Evolutionary conservation across 2,888 invertebrate species (phyloP), one percentile per base, ranked within the genome.

Genomic region (Oxyteleia sp.): DNA sequence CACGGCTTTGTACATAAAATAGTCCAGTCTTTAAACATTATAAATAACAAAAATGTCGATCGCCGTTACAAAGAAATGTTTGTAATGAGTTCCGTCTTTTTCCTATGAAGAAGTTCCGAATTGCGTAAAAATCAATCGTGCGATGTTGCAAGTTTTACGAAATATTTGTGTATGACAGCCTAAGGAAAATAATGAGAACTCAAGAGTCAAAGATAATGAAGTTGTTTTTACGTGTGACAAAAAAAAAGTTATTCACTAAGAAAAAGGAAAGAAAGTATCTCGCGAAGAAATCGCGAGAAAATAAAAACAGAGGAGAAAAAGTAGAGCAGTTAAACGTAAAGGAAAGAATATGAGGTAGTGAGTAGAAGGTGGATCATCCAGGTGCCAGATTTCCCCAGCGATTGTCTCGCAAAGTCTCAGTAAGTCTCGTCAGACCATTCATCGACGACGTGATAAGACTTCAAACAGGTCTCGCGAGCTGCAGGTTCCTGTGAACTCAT

Each of bases 401-500:
- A 92, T 93, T 93, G 92, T 92, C 91, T 92, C 90, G 90, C 89
- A 89, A 89, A 89, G 89, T 90, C 91, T 89, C 89, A 87, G 87
- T 86, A 87, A 90, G 91, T 90, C 91, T 91, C 92, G 93, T 92
- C 92, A 91, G 91, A 88, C 92, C 91, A 92, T 93, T 92, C 92
- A 93, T 92, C 91, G 92, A 81, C 91, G 90, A 93, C 92, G 92
- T 93, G 93, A 90, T 90, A 88, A 87, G 92, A 93, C 92, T 93
- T 84, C 82, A 84, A 82, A 84, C 84, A 74, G 82, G 82, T 79
- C 82, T 84, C 61, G 82, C 84, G 79, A 81, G 78, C 84, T 82
- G 81, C 81, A 78, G 49, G 75, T 75, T 79, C 79, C 79, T 76
- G 79, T 74, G 79, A 84, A 79, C 84, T 84, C 81, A 79, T 75